Evolutionary conservation across 1,140 invertebrate genomes (phyloP).

Genomic region (Dendrolimus kikuchii): DNA sequence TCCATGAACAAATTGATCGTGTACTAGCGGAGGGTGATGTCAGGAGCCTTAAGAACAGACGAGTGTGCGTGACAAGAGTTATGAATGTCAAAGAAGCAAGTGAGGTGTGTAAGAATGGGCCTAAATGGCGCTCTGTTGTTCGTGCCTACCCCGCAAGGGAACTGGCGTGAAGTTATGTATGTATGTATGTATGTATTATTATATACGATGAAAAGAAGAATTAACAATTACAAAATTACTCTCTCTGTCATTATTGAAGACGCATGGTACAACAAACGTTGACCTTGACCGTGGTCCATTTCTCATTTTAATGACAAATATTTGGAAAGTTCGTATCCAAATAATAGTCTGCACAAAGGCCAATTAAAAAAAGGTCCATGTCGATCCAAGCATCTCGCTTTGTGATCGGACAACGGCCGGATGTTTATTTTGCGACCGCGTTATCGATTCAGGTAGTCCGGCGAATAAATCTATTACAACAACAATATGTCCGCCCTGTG

Average conservation of each 20-base stretch:
- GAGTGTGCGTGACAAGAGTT: too few species aligned
- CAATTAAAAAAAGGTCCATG: conserved; percentile 44
- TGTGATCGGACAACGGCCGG: conserved; percentile 41
- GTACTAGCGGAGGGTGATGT: too few species aligned
- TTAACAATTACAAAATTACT: too few species aligned
- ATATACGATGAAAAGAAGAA: too few species aligned
- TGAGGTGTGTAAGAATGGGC: too few species aligned
- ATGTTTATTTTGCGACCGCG: conserved; percentile 58
- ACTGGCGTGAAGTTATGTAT: too few species aligned
- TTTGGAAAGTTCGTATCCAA: conserved; percentile 67
- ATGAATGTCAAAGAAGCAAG: too few species aligned
- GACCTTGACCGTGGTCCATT: conserved; percentile 44
- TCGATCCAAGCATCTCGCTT: conserved; percentile 30
- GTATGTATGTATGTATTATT: too few species aligned
- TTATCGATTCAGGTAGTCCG: conserved; percentile 57
- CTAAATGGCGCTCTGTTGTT: too few species aligned
- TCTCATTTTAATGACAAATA: conserved; percentile 67
- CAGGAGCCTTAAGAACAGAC: too few species aligned
- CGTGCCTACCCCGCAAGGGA: too few species aligned
- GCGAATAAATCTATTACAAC: conserved; percentile 54
- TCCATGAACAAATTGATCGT: too few species aligned
- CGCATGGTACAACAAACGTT: conserved; percentile 29
- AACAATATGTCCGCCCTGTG: conserved; percentile 35
- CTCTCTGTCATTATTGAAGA: conserved; percentile 24
- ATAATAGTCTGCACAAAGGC: conserved; percentile 38